Percentiles rank a stretch among this genome's conserved stretches.
Evolutionary conservation across 92 coral and sea anemone genomes (phyloP).

Genomic region (Desmophyllum pertusum): DNA sequence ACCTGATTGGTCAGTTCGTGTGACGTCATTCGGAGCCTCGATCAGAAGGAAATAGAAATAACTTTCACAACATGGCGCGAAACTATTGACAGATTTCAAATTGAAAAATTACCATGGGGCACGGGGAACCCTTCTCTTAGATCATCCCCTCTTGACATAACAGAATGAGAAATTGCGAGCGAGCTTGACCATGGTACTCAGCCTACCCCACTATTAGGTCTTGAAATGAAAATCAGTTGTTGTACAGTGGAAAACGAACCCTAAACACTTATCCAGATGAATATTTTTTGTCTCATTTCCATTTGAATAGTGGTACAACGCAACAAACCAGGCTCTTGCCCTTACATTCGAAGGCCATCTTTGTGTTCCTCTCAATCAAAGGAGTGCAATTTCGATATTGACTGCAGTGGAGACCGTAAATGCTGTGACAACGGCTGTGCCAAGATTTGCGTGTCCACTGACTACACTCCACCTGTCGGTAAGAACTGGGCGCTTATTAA

Average conservation of each 20-base stretch:
- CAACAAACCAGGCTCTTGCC: constrained; percentile 71
- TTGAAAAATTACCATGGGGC: too few species aligned
- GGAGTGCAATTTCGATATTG: constrained; percentile 66
- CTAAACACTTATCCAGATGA: neutral
- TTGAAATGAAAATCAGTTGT: neutral
- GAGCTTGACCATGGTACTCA: too few species aligned
- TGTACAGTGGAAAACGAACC: neutral
- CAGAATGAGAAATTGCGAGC: neutral
- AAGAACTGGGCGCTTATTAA: neutral
- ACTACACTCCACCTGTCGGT: constrained; percentile 12
- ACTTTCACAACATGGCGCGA: too few species aligned
- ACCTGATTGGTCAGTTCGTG: too few species aligned
- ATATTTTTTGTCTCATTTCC: neutral
- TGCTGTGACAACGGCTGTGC: constrained; percentile 77
- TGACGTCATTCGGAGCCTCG: too few species aligned
- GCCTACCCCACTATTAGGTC: too few species aligned
- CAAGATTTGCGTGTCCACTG: constrained; percentile 32
- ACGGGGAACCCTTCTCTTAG: too few species aligned
- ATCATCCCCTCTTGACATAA: too few species aligned
- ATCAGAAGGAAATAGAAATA: too few species aligned
- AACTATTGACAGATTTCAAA: neutral
- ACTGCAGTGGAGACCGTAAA: constrained; percentile 59
- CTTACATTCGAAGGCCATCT: constrained; percentile 50
- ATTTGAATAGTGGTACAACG: constrained; percentile 48
- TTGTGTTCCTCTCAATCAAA: constrained; percentile 36